phyloP scores from a whole-genome alignment of 2,797 vertebrate species.

The Xyrichtys novacula region DNA sequence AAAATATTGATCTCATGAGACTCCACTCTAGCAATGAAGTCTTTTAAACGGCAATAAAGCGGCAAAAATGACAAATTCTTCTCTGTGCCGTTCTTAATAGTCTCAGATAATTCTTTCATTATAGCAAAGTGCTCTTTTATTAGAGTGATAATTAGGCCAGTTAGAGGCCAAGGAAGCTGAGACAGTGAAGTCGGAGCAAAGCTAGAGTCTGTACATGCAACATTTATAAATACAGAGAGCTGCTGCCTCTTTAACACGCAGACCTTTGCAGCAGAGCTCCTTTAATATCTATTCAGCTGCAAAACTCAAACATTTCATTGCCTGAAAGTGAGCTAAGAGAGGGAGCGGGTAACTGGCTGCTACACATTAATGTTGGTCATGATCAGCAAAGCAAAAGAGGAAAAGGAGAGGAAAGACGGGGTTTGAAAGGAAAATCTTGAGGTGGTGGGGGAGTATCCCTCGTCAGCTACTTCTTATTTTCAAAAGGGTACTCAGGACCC shows the following conservation, averaged over 20 bases:
- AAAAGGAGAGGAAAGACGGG: not conserved
- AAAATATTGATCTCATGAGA: constrained; percentile 10
- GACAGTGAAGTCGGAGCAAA: constrained; percentile 38
- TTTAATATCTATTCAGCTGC: constrained; percentile 66
- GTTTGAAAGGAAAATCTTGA: constrained; percentile 53
- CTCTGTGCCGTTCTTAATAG: not conserved
- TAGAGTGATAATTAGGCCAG: constrained; percentile 51
- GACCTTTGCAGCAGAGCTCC: constrained; percentile 54
- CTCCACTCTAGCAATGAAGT: not conserved
- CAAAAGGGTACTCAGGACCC: constrained; percentile 65
- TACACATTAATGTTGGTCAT: constrained; percentile 68
- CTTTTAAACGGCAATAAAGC: constrained; percentile 10
- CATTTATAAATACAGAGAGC: constrained; percentile 66
- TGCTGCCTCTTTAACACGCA: constrained; percentile 49
- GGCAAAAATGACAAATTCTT: constrained; percentile 28
- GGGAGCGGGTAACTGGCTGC: constrained; percentile 50
- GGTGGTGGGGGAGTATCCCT: constrained; percentile 57
- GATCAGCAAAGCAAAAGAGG: constrained; percentile 58
- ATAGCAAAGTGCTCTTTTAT: constrained; percentile 36
- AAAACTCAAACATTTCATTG: constrained; percentile 60
- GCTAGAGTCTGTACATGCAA: constrained; percentile 47
- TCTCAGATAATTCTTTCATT: constrained; percentile 26
- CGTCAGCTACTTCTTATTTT: constrained; percentile 80
- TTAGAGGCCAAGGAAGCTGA: constrained; percentile 47
- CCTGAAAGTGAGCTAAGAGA: constrained; percentile 68